Evolutionary conservation across 2,888 invertebrate species (phyloP).

Genomic region (Lasioglossum marginatum): DNA sequence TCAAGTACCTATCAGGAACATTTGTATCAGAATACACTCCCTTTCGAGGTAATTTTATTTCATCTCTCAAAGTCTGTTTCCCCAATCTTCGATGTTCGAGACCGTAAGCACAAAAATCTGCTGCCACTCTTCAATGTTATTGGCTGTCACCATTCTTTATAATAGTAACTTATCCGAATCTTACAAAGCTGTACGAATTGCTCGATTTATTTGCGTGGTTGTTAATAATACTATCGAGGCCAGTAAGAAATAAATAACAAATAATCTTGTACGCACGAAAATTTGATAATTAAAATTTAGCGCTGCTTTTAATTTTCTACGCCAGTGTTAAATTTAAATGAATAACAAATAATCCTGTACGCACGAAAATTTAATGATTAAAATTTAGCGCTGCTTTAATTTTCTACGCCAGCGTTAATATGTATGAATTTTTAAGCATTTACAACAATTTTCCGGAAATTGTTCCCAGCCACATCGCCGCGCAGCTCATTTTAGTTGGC

Average conservation of each 20-base stretch:
- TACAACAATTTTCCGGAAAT: neutral
- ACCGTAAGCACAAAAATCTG: neutral
- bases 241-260: neutral
- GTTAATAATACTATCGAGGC: neutral
- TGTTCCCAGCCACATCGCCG: too few species aligned
- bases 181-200: neutral
- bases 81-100: neutral
- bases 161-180: neutral
- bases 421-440: neutral
- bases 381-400: neutral
- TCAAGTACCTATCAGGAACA: neutral
- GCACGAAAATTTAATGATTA: neutral
- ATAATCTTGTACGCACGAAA: neutral
- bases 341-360: neutral
- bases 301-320: neutral
- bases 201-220: neutral
- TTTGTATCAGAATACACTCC: slow-evolving; percentile 7
- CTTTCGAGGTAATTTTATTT: neutral
- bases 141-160: neutral
- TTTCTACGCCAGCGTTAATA: too few species aligned
- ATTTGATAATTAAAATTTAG: neutral
- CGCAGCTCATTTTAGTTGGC: neutral
- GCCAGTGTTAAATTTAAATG: neutral
- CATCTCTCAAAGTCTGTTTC: neutral
- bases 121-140: neutral